Percentiles rank a stretch among this genome's conserved stretches.
Conservation (phyloP, 2,113 vertebrate genomes). For the Syrmaticus mikado region DNA sequence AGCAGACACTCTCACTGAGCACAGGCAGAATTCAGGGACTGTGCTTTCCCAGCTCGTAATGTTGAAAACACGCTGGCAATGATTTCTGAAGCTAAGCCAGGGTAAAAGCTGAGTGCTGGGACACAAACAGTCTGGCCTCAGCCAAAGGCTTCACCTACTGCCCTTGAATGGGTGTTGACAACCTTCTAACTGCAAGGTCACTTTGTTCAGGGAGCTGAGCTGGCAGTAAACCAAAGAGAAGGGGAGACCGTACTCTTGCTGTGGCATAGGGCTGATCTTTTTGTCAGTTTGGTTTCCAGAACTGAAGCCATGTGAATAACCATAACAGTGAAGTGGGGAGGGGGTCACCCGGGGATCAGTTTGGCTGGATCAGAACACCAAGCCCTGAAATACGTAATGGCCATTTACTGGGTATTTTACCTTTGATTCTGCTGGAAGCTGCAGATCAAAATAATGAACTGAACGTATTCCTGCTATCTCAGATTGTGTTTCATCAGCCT, state of each 20-base stretch:
- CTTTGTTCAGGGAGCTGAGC: not conserved
- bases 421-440: not conserved
- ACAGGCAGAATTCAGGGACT: not conserved
- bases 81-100: not conserved
- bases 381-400: accelerated
- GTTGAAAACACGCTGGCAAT: not conserved
- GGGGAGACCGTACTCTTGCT: not conserved
- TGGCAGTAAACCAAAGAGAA: not conserved
- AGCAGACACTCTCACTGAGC: not conserved
- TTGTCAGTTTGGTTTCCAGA: not conserved
- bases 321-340: not conserved
- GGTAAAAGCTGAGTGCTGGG: not conserved
- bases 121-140: not conserved
- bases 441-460: not conserved
- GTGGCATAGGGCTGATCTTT: not conserved
- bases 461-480: not conserved
- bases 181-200: not conserved
- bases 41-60: accelerated
- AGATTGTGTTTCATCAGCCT: not conserved
- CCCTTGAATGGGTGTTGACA: not conserved
- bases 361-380: not conserved
- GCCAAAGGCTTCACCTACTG: not conserved
- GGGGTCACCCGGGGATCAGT: not conserved
- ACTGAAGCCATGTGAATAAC: not conserved
- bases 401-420: not conserved